Percentiles rank a stretch among this genome's conserved stretches.
phyloP scores from a whole-genome alignment of 2,797 vertebrate genomes.

The Aplochiton taeniatus region DNA sequence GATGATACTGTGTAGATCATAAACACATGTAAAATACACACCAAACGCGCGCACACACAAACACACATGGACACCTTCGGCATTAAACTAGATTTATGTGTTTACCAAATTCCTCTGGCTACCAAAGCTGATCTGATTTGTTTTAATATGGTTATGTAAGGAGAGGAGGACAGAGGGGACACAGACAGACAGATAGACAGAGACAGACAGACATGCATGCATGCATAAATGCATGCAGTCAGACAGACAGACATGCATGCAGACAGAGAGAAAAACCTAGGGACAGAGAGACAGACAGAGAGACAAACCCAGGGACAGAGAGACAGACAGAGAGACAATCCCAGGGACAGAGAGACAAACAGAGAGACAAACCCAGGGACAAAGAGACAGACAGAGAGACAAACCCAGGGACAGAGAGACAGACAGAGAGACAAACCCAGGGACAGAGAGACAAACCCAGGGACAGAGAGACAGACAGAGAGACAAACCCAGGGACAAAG shows the following conservation, averaged over 20 bases:
- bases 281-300: neutral
- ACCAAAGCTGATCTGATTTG: neutral
- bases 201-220: neutral
- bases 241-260: neutral
- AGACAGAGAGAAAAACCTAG: neutral
- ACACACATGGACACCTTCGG: neutral
- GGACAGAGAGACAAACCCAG: no score
- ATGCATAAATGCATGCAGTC: neutral
- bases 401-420: neutral
- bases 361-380: no score
- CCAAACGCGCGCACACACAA: neutral
- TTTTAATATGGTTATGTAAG: conserved; percentile 14
- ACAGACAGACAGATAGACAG: neutral
- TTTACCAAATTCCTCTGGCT: conserved; percentile 14
- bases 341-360: no score
- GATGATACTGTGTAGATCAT: no score
- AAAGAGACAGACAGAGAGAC: no score
- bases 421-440: neutral
- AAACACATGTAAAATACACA: neutral
- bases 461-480: neutral
- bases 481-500: neutral
- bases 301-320: neutral
- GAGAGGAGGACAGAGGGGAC: neutral
- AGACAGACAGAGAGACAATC: no score
- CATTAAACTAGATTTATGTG: neutral